Conservation (phyloP, 2,888 invertebrate genomes). For the Teleogryllus oceanicus region DNA sequence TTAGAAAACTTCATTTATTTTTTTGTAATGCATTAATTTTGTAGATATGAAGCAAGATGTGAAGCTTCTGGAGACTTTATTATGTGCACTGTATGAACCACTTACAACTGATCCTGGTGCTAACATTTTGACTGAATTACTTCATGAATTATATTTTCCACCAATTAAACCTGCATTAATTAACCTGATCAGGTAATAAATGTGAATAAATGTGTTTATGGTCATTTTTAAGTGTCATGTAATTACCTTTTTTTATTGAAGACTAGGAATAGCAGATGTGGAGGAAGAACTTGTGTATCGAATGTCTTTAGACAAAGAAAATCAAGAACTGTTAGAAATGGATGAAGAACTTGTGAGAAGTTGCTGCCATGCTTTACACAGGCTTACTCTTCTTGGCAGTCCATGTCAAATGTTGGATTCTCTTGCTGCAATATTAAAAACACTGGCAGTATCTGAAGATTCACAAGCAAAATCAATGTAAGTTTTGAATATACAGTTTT, state of each 20-base stretch:
- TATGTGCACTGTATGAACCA: constrained; percentile 21
- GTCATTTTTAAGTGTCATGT: neutral
- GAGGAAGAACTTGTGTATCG: constrained; percentile 18
- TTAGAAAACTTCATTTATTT: neutral
- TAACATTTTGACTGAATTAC: neutral
- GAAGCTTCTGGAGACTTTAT: constrained; percentile 25
- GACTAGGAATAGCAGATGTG: constrained; percentile 23
- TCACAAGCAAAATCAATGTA: constrained; percentile 28
- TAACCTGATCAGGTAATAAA: constrained; percentile 25
- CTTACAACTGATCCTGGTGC: constrained; percentile 21
- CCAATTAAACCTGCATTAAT: constrained; percentile 29
- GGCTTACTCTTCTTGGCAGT: constrained; percentile 23
- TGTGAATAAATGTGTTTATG: neutral
- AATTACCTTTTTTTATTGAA: neutral
- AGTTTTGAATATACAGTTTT: neutral
- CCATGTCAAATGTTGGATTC: constrained; percentile 29
- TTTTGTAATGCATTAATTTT: neutral
- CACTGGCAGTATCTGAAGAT: constrained; percentile 23
- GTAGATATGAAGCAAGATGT: constrained; percentile 30
- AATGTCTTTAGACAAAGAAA: constrained; percentile 3
- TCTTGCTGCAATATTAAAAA: constrained; percentile 21
- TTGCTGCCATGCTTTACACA: constrained; percentile 18
- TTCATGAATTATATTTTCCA: constrained; percentile 29
- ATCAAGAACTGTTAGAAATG: neutral
- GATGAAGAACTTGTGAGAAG: constrained; percentile 12